Base-by-base conservation (phyloP, 2,113 vertebrate genomes). In the Chlamydotis undulata region DNA sequence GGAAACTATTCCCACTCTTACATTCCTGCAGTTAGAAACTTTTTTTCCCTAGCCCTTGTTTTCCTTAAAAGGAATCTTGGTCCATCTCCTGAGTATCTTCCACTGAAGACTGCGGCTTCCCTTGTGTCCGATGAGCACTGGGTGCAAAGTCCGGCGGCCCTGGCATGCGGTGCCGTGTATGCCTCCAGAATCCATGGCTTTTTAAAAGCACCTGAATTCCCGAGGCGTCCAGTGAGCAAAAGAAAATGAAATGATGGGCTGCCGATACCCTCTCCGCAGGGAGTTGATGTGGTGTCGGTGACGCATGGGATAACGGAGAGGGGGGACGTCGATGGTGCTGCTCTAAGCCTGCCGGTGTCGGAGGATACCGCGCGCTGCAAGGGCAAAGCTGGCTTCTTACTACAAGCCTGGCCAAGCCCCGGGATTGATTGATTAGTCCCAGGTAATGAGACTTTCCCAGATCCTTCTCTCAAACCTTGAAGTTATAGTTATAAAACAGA, bases 101-200 rank as follows among this genome's bases (percentile, higher is more conserved):
- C 55, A 12, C 14, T 0, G 31, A 25, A 82, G 28, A 12, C 17
- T 57, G 23, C 15, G n/a, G 26, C 64, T 90, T 59, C 37, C 47
- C 33, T 57, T 4, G 39, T 35, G 37, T 19, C 23, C 0, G 1
- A 29, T 35, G 55, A 43, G 41, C 7, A 1, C n/a, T 19, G 2
- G 3, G 31, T 60, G 83, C 57, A 22, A 39, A 80, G 49, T 67
- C 41, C 0, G 0, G 78, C 85, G 45, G 63, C 47, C 28, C 19
- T 76, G 82, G 78, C 68, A 47, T 0, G 0, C 1, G 0, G 50
- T 31, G 49, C 71, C 0, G 1, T 2, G 2, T 68, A 91, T 65
- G 29, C 33, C 45, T 65, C 47, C 31, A 0, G 0, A 37, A 85
- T 78, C 82, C 43, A 0, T 3, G n/a, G 56, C 52, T 85, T 71